Evolutionary conservation across 2,113 vertebrate genomes (phyloP).

Genomic region (Ardeotis arabs): DNA sequence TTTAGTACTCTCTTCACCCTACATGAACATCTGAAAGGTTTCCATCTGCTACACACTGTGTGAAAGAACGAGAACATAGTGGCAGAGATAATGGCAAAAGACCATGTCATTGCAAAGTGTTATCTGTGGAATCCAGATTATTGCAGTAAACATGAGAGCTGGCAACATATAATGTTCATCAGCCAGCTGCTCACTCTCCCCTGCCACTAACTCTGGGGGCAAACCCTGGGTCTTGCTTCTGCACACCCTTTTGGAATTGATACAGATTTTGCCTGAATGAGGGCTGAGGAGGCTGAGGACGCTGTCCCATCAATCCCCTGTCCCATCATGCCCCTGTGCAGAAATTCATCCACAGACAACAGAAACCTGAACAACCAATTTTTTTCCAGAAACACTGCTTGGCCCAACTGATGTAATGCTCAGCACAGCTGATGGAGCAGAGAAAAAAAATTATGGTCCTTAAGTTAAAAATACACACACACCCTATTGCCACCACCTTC

Average conservation of each 20-base stretch:
- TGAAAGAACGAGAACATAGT: not conserved
- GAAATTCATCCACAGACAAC: not conserved
- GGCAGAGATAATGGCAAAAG: not conserved
- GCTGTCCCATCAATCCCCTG: not conserved
- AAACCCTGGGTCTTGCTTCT: not conserved
- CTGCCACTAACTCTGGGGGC: not conserved
- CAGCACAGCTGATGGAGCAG: not conserved
- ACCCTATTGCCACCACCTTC: not conserved
- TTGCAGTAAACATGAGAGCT: not conserved
- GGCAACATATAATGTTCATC: not conserved
- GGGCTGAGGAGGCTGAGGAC: not conserved
- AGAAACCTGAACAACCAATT: not conserved
- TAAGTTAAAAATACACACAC: not conserved
- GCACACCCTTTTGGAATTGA: not conserved
- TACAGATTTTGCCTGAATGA: not conserved
- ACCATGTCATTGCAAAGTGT: not conserved
- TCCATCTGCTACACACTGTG: not conserved
- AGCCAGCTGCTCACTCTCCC: not conserved
- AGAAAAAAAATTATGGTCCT: not conserved
- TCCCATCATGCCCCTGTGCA: not conserved
- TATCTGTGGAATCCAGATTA: not conserved
- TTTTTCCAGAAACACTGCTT: not conserved
- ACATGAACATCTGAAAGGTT: not conserved
- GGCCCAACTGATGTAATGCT: not conserved
- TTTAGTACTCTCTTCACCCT: not conserved